These are phyloP conservation scores for Chaetophractus vellerosus DNA, from an alignment of 2,797 vertebrate genomes.

Conservation along the genomic window DNA sequence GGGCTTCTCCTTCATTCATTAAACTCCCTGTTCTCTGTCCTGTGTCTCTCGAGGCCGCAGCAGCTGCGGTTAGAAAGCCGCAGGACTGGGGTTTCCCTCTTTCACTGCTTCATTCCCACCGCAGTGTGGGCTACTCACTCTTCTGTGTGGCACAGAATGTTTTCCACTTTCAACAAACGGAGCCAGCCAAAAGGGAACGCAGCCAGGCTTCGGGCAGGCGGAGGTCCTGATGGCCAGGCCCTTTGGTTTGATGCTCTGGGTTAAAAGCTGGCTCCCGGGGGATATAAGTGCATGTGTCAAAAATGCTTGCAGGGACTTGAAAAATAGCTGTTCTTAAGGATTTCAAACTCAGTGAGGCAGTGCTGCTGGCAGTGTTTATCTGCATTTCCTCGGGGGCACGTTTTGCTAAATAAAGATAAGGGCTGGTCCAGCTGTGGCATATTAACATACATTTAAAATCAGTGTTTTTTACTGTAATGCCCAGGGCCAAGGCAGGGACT, in stretches of 20 bases:
- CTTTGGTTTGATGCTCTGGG: not conserved
- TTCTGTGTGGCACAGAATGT: not conserved
- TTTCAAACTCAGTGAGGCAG: not conserved
- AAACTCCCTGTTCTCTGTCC: not conserved
- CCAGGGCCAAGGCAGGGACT: not conserved
- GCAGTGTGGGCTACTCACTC: rapidly evolving
- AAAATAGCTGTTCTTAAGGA: not conserved
- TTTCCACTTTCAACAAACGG: not conserved
- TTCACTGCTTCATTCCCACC: not conserved
- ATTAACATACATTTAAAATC: not conserved
- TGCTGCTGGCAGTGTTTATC: not conserved
- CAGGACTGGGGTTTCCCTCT: not conserved
- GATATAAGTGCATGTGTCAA: not conserved
- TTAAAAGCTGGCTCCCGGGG: not conserved
- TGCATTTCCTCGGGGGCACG: not conserved
- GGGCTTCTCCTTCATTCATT: not conserved
- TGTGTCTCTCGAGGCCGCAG: not conserved
- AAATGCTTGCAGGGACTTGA: not conserved
- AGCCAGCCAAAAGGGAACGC: not conserved
- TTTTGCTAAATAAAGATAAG: not conserved
- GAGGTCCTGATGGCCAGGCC: not conserved
- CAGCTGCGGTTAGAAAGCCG: not conserved
- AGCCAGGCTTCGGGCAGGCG: not conserved
- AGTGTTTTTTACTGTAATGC: not conserved
- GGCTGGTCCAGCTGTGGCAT: not conserved